Percentiles rank a stretch among this genome's conserved stretches.
These are phyloP conservation scores for Phacellophora camtschatica DNA, from an alignment of 30 jellyfish, hydroid and myxozoan species.

Conservation along the genomic window DNA sequence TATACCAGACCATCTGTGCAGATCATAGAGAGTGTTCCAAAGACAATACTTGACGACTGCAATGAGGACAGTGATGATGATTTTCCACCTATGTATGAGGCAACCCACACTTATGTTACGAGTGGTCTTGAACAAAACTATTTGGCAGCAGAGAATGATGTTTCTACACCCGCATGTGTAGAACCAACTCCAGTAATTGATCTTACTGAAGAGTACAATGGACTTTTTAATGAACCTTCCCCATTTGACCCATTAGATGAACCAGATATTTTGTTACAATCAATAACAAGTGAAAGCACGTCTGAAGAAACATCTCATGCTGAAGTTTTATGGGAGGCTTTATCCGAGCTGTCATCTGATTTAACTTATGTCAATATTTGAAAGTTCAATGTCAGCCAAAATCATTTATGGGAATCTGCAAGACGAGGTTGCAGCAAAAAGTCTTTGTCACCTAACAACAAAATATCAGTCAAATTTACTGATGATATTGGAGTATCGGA, in stretches of 20 bases:
- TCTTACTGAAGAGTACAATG: slow-evolving; percentile 17
- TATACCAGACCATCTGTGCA: background rate
- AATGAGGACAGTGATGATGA: slow-evolving; percentile 11
- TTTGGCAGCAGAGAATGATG: background rate
- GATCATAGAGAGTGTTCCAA: background rate
- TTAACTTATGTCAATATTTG: background rate
- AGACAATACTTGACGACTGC: background rate
- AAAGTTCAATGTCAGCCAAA: slow-evolving; percentile 13
- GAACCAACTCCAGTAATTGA: slow-evolving; percentile 8
- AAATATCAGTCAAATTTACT: background rate
- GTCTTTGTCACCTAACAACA: slow-evolving; percentile 1
- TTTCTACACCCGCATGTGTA: slow-evolving; percentile 5
- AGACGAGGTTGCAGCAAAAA: slow-evolving; percentile 1
- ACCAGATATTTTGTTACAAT: background rate
- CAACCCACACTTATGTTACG: background rate
- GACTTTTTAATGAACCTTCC: background rate
- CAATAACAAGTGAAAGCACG: background rate
- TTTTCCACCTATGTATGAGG: background rate
- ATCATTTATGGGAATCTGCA: slow-evolving; percentile 39
- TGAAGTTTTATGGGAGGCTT: background rate
- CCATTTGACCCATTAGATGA: background rate
- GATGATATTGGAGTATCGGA: slow-evolving; percentile 7
- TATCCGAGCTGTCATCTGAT: background rate
- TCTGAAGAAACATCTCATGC: background rate
- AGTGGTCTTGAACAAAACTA: background rate